These are phyloP conservation scores for Macrotrachela quadricornifera DNA, from an alignment of 1,140 invertebrate species.

Conservation along the genomic window DNA sequence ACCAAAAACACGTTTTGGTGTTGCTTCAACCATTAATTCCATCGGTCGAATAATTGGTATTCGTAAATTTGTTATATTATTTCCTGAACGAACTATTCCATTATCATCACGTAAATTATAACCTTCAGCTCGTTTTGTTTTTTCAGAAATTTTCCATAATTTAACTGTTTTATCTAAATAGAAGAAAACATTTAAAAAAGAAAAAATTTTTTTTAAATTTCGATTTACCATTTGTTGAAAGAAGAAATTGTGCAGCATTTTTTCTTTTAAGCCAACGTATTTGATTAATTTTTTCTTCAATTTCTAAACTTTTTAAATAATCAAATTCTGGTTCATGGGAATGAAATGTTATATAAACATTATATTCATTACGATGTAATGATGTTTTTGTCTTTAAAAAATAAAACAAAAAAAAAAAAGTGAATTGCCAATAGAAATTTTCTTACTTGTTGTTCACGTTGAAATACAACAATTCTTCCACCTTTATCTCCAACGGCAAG, in stretches of 20 bases:
- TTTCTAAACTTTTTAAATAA: slow-evolving; percentile 96
- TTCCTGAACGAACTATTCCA: too few relatives aligned
- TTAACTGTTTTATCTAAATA: slow-evolving; percentile 54
- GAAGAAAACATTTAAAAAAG: neutral
- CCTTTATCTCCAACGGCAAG: slow-evolving; percentile 97
- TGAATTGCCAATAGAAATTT: too few relatives aligned
- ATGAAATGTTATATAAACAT: slow-evolving; percentile 98
- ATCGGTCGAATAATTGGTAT: too few relatives aligned
- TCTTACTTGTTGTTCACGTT: slow-evolving; percentile 41
- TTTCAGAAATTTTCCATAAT: slow-evolving; percentile 69
- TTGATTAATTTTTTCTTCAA: slow-evolving; percentile 99
- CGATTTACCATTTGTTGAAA: slow-evolving; percentile 83
- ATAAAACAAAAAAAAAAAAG: too few relatives aligned
- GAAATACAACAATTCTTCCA: slow-evolving; percentile 96
- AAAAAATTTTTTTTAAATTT: neutral
- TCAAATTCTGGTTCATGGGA: slow-evolving; percentile 99
- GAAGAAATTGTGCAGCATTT: slow-evolving; percentile 90
- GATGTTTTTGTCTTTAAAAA: too few relatives aligned
- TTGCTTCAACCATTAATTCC: slow-evolving; percentile 58
- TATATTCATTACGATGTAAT: slow-evolving; percentile 71
- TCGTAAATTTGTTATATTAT: too few relatives aligned
- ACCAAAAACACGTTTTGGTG: slow-evolving; percentile 85
- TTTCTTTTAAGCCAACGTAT: slow-evolving; percentile 91
- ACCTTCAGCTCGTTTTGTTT: slow-evolving; percentile 54
- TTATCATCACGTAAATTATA: too few relatives aligned